Percentiles rank a stretch among this genome's conserved stretches.
Evolutionary conservation across 2,797 vertebrate genomes (phyloP).

Genomic region (Pogonophryne albipinna): DNA sequence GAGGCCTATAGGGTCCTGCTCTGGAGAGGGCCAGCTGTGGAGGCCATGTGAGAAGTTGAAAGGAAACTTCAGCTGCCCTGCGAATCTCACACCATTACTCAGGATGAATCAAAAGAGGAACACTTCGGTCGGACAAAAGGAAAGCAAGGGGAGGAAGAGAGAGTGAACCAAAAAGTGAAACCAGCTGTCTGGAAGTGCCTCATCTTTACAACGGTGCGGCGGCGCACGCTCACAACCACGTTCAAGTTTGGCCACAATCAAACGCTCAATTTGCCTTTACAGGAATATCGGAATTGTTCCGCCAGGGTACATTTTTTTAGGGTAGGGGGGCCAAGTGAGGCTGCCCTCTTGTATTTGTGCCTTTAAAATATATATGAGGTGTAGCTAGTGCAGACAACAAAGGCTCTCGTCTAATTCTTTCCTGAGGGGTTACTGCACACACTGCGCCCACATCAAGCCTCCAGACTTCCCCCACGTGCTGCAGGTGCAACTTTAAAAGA

Average conservation of each 20-base stretch:
- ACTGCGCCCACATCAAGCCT: conserved; percentile 75
- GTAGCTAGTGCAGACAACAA: conserved; percentile 78
- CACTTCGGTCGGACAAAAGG: conserved; percentile 69
- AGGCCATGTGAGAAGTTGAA: conserved; percentile 74
- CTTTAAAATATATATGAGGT: conserved; percentile 77
- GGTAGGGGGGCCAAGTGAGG: neutral
- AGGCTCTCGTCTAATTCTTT: conserved; percentile 71
- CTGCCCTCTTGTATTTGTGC: conserved; percentile 53
- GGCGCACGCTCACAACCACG: conserved; percentile 46
- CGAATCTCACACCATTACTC: conserved; percentile 90
- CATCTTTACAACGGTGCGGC: conserved; percentile 78
- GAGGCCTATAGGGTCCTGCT: conserved; percentile 50
- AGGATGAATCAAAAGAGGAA: conserved; percentile 89
- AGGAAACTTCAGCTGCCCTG: conserved; percentile 80
- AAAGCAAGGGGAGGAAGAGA: conserved; percentile 60
- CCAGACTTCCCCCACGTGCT: conserved; percentile 54
- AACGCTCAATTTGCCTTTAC: conserved; percentile 80
- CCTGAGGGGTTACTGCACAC: conserved; percentile 63
- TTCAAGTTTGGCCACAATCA: conserved; percentile 79
- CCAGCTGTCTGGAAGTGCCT: conserved; percentile 88
- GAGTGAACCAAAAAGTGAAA: conserved; percentile 81
- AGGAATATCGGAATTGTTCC: conserved; percentile 78
- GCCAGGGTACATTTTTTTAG: conserved; percentile 54
- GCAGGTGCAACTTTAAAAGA: conserved; percentile 80
- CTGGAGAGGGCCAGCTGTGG: conserved; percentile 71